A percentile compares a stretch with the other conserved stretches of the same genome.
Conservation (phyloP, 1,140 invertebrate species). For the Drosophila littoralis region DNA sequence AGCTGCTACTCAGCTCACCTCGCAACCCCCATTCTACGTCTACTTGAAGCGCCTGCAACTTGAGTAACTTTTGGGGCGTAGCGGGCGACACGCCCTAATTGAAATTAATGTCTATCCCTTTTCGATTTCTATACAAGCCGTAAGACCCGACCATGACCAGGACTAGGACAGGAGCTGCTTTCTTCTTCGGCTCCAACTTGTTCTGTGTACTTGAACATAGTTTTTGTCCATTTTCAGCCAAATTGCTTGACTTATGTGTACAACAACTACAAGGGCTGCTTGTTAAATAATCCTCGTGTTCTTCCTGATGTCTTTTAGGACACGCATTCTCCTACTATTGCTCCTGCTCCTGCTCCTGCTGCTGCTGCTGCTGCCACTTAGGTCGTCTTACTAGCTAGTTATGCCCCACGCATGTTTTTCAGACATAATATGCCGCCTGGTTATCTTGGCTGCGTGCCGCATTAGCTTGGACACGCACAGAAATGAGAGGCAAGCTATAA, state of each 20-base stretch:
- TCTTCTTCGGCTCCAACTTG: slow-evolving; percentile 11
- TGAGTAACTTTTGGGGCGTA: slow-evolving; percentile 53
- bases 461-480: slow-evolving; percentile 76
- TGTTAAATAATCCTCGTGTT: slow-evolving; percentile 56
- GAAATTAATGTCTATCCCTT: slow-evolving; percentile 80
- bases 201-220: slow-evolving; percentile 39
- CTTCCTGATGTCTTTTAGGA: slow-evolving; percentile 23
- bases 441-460: slow-evolving; percentile 39
- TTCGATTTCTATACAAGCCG: slow-evolving; percentile 61
- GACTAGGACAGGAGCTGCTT: not conserved
- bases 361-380: not conserved
- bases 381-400: slow-evolving; percentile 11
- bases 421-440: slow-evolving; percentile 22
- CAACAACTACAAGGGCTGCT: slow-evolving; percentile 30
- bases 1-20: slow-evolving; percentile 10
- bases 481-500: slow-evolving; percentile 54
- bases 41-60: slow-evolving; percentile 16
- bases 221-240: slow-evolving; percentile 39
- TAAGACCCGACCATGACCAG: not conserved
- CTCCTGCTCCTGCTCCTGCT: not conserved
- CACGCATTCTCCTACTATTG: slow-evolving; percentile 25
- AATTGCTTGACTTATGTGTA: slow-evolving; percentile 46
- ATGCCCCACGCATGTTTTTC: slow-evolving; percentile 6
- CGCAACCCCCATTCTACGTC: not conserved
- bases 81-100: slow-evolving; percentile 63